Evolutionary conservation across 2,888 invertebrate species (phyloP), one percentile per base, ranked within the genome.

Genomic region (Physocephala rufipes): DNA sequence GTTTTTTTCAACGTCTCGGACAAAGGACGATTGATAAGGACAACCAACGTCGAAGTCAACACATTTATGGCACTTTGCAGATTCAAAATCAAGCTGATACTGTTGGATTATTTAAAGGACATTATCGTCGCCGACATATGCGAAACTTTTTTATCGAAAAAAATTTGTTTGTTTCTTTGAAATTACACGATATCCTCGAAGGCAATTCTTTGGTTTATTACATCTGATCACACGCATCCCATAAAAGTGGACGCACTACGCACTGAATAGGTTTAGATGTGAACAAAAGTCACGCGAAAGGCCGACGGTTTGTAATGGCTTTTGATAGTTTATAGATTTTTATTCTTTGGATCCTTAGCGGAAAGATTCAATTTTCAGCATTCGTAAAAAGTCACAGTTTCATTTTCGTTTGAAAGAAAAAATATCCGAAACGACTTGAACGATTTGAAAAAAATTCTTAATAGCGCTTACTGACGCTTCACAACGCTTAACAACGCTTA

Each of bases 11-110:
- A n/a, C n/a, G n/a, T 26, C 15, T 28, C 2, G 5, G 2, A 15
- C 28, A 12, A 49, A 49, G 4, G 36, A 2, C 4, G 2, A 16
- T 13, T 15, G 13, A n/a, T 5, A 1, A 5, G 49, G 19, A 4
- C 49, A n/a, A 5, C 1, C 1, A 5, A 49, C 49, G 2, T 7
- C 49, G 49, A 12, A 15, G 15, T 53, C 21, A 13, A 24, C 36
- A 58, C 67, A 49, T 36, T 58, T 67, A 58, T 67, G 67, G 67
- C 67, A 67, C 67, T 65, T 24, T 12, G 36, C 4, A 7, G 36
- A 9, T 4, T 36, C 19, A 16, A 61, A 7, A n/a, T 12, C n/a
- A n/a, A n/a, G n/a, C n/a, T n/a, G n/a, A n/a, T n/a, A n/a, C n/a
- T n/a, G n/a, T n/a, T n/a, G n/a, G n/a, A n/a, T n/a, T n/a, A n/a